Evolutionary conservation across 2,113 vertebrate species (phyloP), one percentile per base, ranked within the genome.

Genomic region (Globicephala melas): DNA sequence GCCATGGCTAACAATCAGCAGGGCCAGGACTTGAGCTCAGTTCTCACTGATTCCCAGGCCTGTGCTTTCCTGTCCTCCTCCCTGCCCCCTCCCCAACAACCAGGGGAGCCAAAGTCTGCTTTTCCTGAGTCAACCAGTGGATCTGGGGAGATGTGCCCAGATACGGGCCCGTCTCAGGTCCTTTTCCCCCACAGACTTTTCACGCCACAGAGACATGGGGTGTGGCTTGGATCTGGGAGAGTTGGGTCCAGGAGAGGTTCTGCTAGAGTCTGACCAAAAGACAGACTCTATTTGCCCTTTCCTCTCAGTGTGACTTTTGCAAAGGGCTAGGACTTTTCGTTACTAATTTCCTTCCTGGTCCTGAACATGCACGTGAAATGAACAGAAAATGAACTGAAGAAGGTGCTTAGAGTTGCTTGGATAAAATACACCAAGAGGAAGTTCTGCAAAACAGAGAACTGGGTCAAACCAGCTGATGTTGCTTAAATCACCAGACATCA

Each of bases 311-410:
- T 77, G 82, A 58, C 38, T 50, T 20, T 96, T 77, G 41, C 38
- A 73, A 82, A 65, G 55, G 62, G 41, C 84, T 76, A 14, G 73
- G 6, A 44, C 81, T 96, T 95, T 95, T 62, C 20, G 13, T 81
- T 90, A 26, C 81, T 71, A 65, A 53, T 95, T 86, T 94, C 28
- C 74, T 92, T 79, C 83, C 68, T 96, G 50, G 28, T 70, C 68
- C 60, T 91, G 93, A 92, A 89, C 25, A 65, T 1, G 2, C 23
- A 68, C 55, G 50, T 71, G 77, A 94, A 93, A 76, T 65, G 53
- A 94, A 83, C 68, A 96, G 82, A 89, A 90, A 81, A 53, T 17
- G 53, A 74, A 71, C 53, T 80, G 25, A 96, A 85, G 80, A 86
- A 94, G 82, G 58, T 95, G 12, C 50, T 90, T 74, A 50, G 77